These are phyloP conservation scores for Rhinatrema bivittatum DNA, from an alignment of 2,797 vertebrate species.

Conservation along the genomic window DNA sequence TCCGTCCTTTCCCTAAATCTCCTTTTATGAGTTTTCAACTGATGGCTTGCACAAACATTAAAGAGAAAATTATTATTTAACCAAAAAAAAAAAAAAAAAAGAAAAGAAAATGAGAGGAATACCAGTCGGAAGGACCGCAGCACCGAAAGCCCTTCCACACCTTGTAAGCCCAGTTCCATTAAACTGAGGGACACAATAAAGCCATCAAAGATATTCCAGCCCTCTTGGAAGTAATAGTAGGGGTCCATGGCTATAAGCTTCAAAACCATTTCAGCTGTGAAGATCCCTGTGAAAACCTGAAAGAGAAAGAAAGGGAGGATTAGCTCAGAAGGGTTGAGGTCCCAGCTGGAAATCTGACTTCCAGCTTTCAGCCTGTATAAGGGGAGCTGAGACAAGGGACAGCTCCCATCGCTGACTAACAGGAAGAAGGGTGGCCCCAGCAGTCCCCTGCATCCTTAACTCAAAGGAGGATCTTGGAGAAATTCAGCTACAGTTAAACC, in stretches of 20 bases:
- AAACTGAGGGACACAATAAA: conserved; percentile 97
- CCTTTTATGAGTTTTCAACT: no score
- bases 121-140: conserved; percentile 98
- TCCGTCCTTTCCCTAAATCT: no score
- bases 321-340: no score
- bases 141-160: conserved; percentile 94
- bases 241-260: conserved; percentile 97
- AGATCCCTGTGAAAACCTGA: conserved; percentile 97
- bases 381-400: conserved; percentile 56
- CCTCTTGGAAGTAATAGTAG: conserved; percentile 97
- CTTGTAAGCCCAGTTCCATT: conserved; percentile 82
- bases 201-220: conserved; percentile 97
- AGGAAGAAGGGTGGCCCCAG: no score
- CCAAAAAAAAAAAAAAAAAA: no score
- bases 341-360: conserved; percentile 10
- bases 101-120: conserved; percentile 32
- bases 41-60: no score
- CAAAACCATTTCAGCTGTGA: conserved; percentile 95
- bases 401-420: conserved; percentile 35
- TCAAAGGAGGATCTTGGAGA: no score
- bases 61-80: no score
- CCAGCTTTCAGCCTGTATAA: conserved; percentile 42
- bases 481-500: no score
- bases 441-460: no score
- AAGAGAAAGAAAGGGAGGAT: conserved; percentile 9